A percentile compares a stretch with the other conserved stretches of the same genome.
phyloP scores from a whole-genome alignment of 2,888 invertebrate genomes.

The Ditula angustiorana region DNA sequence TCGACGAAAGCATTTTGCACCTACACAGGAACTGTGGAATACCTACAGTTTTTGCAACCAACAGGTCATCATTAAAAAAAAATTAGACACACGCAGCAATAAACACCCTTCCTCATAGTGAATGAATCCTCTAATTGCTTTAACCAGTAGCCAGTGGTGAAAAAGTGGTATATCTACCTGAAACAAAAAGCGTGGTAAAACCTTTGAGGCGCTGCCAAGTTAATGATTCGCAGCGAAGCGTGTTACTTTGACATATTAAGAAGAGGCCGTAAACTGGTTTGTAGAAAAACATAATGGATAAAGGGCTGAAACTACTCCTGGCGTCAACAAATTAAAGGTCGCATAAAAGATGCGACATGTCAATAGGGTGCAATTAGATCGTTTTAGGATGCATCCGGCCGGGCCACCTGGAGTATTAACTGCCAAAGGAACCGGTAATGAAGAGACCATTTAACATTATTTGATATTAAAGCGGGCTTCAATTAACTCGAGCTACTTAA shows the following conservation, averaged over 20 bases:
- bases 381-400: conserved; percentile 54
- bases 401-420: conserved; percentile 57
- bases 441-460: conserved; percentile 49
- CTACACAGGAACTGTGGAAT: neutral
- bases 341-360: conserved; percentile 62
- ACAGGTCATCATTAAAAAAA: conserved; percentile 1
- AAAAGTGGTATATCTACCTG: conserved; percentile 53
- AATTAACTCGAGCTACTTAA: conserved; percentile 19
- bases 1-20: neutral
- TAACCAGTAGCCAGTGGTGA: conserved; percentile 57
- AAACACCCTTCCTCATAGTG: conserved; percentile 59
- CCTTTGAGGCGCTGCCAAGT: conserved; percentile 63
- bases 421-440: conserved; percentile 40
- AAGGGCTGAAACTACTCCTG: conserved; percentile 52
- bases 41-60: conserved; percentile 2
- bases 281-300: conserved; percentile 55
- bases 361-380: conserved; percentile 65
- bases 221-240: conserved; percentile 66
- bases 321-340: conserved; percentile 73
- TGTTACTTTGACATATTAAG: conserved; percentile 80
- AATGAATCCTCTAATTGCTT: conserved; percentile 72
- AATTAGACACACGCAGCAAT: conserved; percentile 51
- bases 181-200: conserved; percentile 60
- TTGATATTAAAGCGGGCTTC: conserved; percentile 48
- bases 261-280: conserved; percentile 74